Evolutionary conservation across 1,140 invertebrate species (phyloP), one percentile per base, ranked within the genome.

Genomic region (Trichonephila inaurata): DNA sequence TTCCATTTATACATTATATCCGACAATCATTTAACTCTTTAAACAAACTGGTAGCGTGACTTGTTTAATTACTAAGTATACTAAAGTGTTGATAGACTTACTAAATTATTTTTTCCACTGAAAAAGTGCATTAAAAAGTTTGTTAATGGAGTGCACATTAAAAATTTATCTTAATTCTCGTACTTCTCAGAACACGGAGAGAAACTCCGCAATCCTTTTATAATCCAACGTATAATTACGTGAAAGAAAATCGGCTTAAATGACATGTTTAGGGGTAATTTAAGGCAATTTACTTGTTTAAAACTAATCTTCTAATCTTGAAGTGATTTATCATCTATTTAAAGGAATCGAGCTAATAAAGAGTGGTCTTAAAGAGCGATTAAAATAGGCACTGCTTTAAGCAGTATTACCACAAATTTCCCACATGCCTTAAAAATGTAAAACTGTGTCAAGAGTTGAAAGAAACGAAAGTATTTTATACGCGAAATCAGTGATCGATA

Each of bases 201-300:
- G 51, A 60, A 0, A 85, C 58, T 51, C 6, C 14, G 51, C n/a
- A 61, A n/a, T 85, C 24, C 21, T 61, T 60, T 85, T 66, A 33
- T 88, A 88, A 66, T 88, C 86, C 62, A 64, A 28, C 21, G 18
- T 6, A 88, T 88, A 88, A 89, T 89, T 89, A 89, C 33, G n/a
- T 60, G 64, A 89, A 89, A 89, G 88, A 51, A 89, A 69, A 28
- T 89, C 64, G 58, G 40, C 88, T 24, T 24, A 18, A 89, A 77
- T 89, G 88, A 89, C 88, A 89, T 89, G 88, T 89, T 89, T 89
- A 58, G 66, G 14, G 64, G 66, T 89, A 89, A 89, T 89, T 89
- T 89, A 40, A 8, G 19, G 88, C 51, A 69, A 77, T 89, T 89
- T 89, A 69, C 66, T 69, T 89, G 88, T 77, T 89, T 77, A 58